Base-by-base conservation (phyloP, 2,797 vertebrate genomes). In the Poeciliopsis presidionis region DNA sequence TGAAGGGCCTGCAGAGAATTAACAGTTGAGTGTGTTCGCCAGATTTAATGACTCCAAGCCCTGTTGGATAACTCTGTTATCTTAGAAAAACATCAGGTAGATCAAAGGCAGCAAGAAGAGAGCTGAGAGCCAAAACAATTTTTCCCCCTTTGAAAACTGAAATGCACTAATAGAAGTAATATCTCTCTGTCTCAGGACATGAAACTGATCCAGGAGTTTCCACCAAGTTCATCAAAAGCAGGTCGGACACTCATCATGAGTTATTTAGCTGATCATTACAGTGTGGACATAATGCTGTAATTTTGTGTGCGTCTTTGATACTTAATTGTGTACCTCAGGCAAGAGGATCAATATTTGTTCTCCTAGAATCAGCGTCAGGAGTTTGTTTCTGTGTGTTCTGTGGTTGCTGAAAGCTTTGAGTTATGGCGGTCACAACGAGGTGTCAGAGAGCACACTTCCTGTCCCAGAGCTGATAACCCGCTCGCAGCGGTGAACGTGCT, bases 381-480 rank as follows among this genome's bases (percentile, higher is more conserved):
- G n/a, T 61, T 18, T 84, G 57, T 65, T 20, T 80, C n/a, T 76
- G 78, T 79, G 61, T 75, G 55, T 75, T 45, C 57, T 7, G 43
- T 36, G 73, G 77, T 72, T 65, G 69, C 73, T 33, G 22, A n/a
- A 63, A 73, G 55, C 77, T 55, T 65, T 84, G 83, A 92, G 74
- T 91, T 85, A 86, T 91, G 63, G 72, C 49, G 22, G 86, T 82
- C 72, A 78, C 77, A 73, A 70, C 72, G 75, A 87, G 61, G 80
- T 89, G 88, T 90, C 91, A 89, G 76, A 75, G 86, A 90, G 87
- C 91, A 91, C 89, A 84, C 82, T 87, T 92, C 89, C 89, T 89
- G 47, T 90, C 55, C 67, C 73, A 57, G 46, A 47, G 73, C 30
- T 63, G 80, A 84, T 82, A 88, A 85, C 79, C 65, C 74, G 49